Evolutionary conservation across 2,888 invertebrate genomes (phyloP).

Genomic region (Rotaria macrura): DNA sequence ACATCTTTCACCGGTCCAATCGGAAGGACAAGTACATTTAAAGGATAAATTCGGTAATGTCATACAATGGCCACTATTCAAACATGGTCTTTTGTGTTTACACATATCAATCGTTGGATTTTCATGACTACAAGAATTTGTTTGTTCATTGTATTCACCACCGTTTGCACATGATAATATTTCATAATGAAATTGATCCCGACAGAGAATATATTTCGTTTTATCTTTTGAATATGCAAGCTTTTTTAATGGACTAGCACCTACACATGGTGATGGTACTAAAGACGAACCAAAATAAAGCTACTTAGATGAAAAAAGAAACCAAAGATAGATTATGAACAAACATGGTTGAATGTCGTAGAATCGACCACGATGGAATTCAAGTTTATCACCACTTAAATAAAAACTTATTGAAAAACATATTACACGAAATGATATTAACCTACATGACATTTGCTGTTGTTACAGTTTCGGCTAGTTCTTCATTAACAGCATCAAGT

Average conservation of each 20-base stretch:
- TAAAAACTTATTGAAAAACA: neutral
- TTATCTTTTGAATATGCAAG: neutral
- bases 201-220: neutral
- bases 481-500: neutral
- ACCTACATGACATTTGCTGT: neutral
- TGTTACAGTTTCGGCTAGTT: neutral
- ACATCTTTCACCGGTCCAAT: neutral
- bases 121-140: neutral
- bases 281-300: neutral
- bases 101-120: neutral
- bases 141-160: neutral
- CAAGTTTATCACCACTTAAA: neutral
- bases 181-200: slow-evolving; percentile 20
- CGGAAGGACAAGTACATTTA: neutral
- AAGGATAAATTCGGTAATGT: neutral
- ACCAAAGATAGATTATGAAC: neutral
- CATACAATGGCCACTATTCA: neutral
- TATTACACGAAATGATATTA: neutral
- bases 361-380: neutral
- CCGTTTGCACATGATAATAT: neutral
- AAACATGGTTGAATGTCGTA: neutral
- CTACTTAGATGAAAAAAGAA: neutral
- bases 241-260: neutral
- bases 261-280: neutral
- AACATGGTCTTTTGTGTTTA: neutral